These are phyloP conservation scores for Amphipoea oculea DNA, from an alignment of 2,888 invertebrate genomes.

Conservation along the genomic window DNA sequence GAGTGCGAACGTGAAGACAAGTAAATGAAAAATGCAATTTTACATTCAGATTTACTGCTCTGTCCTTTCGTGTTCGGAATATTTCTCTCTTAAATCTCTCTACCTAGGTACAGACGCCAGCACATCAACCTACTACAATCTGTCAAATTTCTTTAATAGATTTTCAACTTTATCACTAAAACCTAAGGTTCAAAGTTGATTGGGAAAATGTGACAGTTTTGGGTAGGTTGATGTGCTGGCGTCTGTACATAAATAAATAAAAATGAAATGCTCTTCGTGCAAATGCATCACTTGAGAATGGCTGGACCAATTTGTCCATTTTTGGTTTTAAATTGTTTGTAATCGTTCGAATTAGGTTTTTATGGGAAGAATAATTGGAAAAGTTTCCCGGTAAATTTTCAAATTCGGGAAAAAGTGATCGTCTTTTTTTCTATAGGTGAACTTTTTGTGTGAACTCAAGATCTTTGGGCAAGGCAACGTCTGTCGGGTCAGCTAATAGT, in stretches of 20 bases:
- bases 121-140: too few species aligned
- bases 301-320: neutral
- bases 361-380: neutral
- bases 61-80: constrained; percentile 18
- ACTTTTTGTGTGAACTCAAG: neutral
- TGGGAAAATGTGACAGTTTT: too few species aligned
- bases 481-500: neutral
- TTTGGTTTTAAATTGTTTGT: neutral
- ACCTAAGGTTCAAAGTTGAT: too few species aligned
- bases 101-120: neutral
- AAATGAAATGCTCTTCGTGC: neutral
- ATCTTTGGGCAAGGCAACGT: neutral
- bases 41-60: constrained; percentile 33
- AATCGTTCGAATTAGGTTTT: neutral
- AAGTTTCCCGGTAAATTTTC: neutral
- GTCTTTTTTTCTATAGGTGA: neutral
- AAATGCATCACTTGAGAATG: neutral
- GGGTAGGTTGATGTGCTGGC: too few species aligned
- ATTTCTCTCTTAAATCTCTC: neutral
- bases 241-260: neutral
- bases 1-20: constrained; percentile 9
- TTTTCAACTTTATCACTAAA: too few species aligned
- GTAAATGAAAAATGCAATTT: constrained; percentile 41
- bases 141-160: too few species aligned
- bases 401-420: neutral